A percentile compares a stretch with the other conserved stretches of the same genome.
These are phyloP conservation scores for Casuarius casuarius DNA, from an alignment of 2,113 vertebrate species.

Conservation along the genomic window DNA sequence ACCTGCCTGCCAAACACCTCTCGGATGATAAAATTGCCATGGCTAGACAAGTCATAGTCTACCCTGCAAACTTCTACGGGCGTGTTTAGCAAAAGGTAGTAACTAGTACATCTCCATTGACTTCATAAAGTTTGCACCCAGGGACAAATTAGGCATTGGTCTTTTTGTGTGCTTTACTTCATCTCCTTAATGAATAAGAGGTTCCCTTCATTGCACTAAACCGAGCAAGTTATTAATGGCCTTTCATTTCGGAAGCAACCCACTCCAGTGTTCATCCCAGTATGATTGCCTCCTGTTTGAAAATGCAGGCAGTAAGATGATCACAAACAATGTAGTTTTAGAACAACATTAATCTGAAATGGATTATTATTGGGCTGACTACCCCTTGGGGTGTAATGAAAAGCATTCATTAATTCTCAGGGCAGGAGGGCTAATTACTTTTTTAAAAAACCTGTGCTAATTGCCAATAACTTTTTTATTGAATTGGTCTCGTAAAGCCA, in stretches of 20 bases:
- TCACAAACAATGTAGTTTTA: slow-evolving; percentile 24
- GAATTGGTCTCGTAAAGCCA: slow-evolving; percentile 57
- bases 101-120: neutral
- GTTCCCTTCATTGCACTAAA: slow-evolving; percentile 1
- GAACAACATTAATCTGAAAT: slow-evolving; percentile 68
- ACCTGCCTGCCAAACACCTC: neutral
- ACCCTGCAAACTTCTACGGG: neutral
- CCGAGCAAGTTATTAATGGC: slow-evolving; percentile 51
- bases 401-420: slow-evolving; percentile 77
- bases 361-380: slow-evolving; percentile 70
- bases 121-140: neutral
- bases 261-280: slow-evolving; percentile 21
- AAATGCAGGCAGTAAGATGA: too few species aligned
- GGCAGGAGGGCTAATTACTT: slow-evolving; percentile 75
- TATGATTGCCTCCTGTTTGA: neutral
- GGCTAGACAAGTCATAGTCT: neutral
- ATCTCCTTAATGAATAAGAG: slow-evolving; percentile 12
- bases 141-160: neutral
- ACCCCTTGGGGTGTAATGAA: slow-evolving; percentile 72
- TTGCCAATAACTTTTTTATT: slow-evolving; percentile 76
- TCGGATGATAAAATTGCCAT: neutral
- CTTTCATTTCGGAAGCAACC: slow-evolving; percentile 10
- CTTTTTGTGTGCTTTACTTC: neutral
- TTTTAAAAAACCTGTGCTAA: slow-evolving; percentile 62
- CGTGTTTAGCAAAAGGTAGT: neutral